These are phyloP conservation scores for Aphrocallistes beatrix DNA, from an alignment of 37 sponge, comb jelly and placozoan genomes.

Conservation along the genomic window DNA sequence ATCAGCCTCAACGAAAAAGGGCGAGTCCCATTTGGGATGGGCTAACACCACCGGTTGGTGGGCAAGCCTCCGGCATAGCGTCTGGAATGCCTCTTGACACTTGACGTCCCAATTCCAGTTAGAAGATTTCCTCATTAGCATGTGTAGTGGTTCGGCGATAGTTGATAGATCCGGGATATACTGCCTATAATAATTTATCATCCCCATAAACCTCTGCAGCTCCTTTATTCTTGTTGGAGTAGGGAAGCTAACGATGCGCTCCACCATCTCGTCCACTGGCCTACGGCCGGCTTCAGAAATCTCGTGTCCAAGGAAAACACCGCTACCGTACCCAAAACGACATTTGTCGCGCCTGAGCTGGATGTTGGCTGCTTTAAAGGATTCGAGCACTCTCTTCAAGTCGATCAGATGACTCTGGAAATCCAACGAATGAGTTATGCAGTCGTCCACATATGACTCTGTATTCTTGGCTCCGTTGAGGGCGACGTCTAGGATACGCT, in stretches of 20 bases:
- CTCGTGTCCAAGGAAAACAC: neutral
- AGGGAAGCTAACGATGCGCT: neutral
- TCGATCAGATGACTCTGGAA: neutral
- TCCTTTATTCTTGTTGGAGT: neutral
- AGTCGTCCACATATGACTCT: neutral
- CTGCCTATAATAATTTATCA: no score
- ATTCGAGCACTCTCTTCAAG: neutral
- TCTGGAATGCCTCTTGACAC: neutral
- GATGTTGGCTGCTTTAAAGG: neutral
- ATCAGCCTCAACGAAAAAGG: neutral
- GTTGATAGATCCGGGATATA: no score
- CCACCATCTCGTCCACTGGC: neutral
- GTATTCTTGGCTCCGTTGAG: neutral
- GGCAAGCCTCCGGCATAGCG: neutral
- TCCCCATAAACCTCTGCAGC: no score
- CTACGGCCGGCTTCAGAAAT: neutral
- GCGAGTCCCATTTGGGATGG: neutral
- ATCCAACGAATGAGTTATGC: neutral
- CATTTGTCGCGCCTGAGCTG: neutral
- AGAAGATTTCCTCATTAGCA: neutral
- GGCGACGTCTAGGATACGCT: neutral
- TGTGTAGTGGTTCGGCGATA: no score
- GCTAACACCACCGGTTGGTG: no score
- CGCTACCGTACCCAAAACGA: neutral
- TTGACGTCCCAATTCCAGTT: neutral